Conservation (phyloP, 2,113 vertebrate genomes). For the Terrapene triunguis region DNA sequence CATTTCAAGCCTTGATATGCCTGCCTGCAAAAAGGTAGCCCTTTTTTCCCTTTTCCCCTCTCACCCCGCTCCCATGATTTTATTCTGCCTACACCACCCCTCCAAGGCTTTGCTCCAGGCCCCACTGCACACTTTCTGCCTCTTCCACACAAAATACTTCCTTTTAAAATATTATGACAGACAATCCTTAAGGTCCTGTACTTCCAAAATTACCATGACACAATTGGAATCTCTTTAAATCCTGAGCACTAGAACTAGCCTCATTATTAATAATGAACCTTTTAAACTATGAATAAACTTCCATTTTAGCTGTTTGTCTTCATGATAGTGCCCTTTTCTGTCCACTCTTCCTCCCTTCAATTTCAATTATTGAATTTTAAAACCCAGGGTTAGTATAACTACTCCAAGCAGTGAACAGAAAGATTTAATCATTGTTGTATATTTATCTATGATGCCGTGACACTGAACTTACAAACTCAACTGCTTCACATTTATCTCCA, state of each 20-base stretch:
- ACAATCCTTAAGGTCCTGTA: not conserved
- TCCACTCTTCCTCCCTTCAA: not conserved
- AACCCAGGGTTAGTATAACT: not conserved
- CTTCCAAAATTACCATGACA: conserved; percentile 28
- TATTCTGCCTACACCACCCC: not conserved
- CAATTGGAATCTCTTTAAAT: conserved; percentile 48
- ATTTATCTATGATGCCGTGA: conserved; percentile 32
- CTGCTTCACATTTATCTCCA: conserved; percentile 12
- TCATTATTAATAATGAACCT: conserved; percentile 56
- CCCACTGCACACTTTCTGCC: not conserved
- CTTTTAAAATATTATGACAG: not conserved
- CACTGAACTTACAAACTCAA: conserved; percentile 18
- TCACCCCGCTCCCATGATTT: not conserved
- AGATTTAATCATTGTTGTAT: conserved; percentile 15
- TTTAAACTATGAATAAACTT: conserved; percentile 46
- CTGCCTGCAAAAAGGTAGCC: not conserved
- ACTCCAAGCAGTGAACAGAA: conserved; percentile 4
- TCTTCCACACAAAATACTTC: not conserved
- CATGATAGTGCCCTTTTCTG: conserved; percentile 36
- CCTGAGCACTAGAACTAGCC: conserved; percentile 41
- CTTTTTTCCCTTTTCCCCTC: not conserved
- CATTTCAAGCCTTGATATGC: not conserved
- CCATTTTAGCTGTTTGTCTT: conserved; percentile 46
- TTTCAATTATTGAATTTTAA: conserved; percentile 26
- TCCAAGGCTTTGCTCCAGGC: not conserved